Evolutionary conservation across 2,797 vertebrate species (phyloP).

Genomic region (Xenops minutus): DNA sequence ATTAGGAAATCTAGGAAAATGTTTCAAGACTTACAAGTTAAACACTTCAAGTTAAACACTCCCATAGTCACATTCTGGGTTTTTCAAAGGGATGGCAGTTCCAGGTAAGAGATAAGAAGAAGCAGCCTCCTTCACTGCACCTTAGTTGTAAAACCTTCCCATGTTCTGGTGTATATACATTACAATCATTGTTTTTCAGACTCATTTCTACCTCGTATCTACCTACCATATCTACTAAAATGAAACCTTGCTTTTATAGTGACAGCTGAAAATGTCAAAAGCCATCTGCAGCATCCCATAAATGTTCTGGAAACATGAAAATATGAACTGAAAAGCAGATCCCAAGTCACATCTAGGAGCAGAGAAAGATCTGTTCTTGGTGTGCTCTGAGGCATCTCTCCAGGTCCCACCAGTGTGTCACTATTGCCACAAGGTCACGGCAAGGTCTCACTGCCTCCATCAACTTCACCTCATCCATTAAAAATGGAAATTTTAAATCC

Average conservation of each 20-base stretch:
- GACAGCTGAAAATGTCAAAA: neutral
- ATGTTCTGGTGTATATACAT: neutral
- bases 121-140: neutral
- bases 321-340: fast-evolving
- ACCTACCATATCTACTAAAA: neutral
- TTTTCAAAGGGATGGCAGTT: neutral
- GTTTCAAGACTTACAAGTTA: neutral
- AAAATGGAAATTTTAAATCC: neutral
- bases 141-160: neutral
- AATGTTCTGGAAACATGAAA: neutral
- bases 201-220: neutral
- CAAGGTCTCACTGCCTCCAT: neutral
- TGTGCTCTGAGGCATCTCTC: neutral
- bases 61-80: neutral
- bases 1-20: neutral
- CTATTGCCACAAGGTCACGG: neutral
- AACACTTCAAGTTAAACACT: neutral
- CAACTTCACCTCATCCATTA: fast-evolving
- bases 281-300: neutral
- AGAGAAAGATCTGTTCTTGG: neutral
- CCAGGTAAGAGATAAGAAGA: neutral
- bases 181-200: neutral
- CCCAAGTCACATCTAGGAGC: neutral
- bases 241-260: neutral
- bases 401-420: neutral